Conservation (phyloP, 1,140 invertebrate genomes). For the Temnothorax nylanderi region DNA sequence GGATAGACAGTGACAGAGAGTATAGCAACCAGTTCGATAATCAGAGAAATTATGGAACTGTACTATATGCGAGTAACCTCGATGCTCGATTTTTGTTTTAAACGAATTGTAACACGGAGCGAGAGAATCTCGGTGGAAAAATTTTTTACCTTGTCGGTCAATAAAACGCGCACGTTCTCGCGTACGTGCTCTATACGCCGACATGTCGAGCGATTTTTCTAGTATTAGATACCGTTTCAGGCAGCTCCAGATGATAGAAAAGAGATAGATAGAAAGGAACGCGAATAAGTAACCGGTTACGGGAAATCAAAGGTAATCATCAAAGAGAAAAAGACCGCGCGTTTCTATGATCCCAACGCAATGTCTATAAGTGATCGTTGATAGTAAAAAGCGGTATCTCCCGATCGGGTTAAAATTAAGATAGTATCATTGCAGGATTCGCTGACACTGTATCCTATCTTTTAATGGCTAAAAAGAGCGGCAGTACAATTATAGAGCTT, state of each 20-base stretch:
- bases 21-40: background rate
- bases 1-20: background rate
- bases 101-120: background rate
- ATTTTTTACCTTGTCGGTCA: conserved; percentile 28
- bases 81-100: background rate
- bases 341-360: conserved; percentile 64
- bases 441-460: conserved; percentile 36
- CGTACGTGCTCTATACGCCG: background rate
- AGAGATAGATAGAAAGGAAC: conserved; percentile 34
- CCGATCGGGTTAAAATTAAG: conserved; percentile 75
- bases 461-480: background rate
- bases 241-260: background rate
- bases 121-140: background rate
- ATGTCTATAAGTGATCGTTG: conserved; percentile 65
- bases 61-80: background rate
- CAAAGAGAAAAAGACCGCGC: conserved; percentile 63
- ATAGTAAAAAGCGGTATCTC: conserved; percentile 73
- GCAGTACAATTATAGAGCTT: background rate
- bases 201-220: conserved; percentile 50
- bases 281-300: conserved; percentile 71
- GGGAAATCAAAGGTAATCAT: conserved; percentile 57
- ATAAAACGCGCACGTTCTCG: background rate
- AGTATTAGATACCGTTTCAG: conserved; percentile 1
- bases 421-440: conserved; percentile 66
- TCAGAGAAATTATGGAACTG: background rate